Evolutionary conservation across 2,888 invertebrate genomes (phyloP).

Genomic region (Orthosia incerta): DNA sequence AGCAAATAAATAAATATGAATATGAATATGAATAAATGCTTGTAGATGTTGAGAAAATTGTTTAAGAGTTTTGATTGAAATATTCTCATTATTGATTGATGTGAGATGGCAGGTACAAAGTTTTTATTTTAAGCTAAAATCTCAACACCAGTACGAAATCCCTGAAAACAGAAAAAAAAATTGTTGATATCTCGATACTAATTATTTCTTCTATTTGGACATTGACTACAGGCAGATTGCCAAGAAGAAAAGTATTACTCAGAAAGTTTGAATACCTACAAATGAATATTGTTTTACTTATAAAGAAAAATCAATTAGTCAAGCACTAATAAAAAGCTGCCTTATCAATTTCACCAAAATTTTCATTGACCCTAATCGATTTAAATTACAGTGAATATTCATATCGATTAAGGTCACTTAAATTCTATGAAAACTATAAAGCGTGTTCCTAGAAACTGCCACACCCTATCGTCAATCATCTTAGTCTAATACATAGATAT

Average conservation of each 20-base stretch:
- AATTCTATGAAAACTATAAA: constrained; percentile 23
- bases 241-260: too few relatives aligned
- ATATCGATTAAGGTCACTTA: constrained; percentile 28
- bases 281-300: too few relatives aligned
- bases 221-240: too few relatives aligned
- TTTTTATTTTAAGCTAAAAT: background rate
- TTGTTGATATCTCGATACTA: too few relatives aligned
- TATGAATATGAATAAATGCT: too few relatives aligned
- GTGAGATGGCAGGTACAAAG: background rate
- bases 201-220: too few relatives aligned
- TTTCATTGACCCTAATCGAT: constrained; percentile 35
- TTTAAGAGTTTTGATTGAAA: background rate
- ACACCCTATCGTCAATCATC: constrained; percentile 19
- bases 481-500: background rate
- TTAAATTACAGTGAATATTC: constrained; percentile 24
- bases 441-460: background rate
- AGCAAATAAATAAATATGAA: too few relatives aligned
- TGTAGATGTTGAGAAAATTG: background rate
- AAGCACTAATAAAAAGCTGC: background rate
- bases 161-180: too few relatives aligned
- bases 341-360: constrained; percentile 2
- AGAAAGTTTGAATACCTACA: too few relatives aligned
- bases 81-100: constrained; percentile 1
- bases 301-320: background rate
- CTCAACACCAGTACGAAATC: too few relatives aligned